Evolutionary conservation across 2,888 invertebrate genomes (phyloP), one percentile per base, ranked within the genome.

Genomic region (Polymixis lichenea): DNA sequence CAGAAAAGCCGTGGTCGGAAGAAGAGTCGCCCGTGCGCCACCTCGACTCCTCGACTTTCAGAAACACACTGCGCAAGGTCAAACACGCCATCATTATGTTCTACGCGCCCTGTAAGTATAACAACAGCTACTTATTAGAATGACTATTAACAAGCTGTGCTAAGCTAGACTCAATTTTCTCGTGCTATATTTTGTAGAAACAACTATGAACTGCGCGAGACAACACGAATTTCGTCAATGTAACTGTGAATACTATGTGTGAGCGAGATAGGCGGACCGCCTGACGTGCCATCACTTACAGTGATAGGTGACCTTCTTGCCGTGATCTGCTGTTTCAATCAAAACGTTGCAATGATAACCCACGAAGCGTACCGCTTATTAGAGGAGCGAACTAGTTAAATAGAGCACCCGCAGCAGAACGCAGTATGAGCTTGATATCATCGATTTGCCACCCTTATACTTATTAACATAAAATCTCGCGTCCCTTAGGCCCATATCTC

Each of bases 51-150:
- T 97, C 98, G 77, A 97, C 95, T 78, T 99, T 98, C 94, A 97
- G 98, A 88, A 92, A 97, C 65, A 97, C 98, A 69, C 96, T 99
- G 61, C 98, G 98, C 92, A 98, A 98, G 93, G 98, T 98, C 94
- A 98, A 98, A 89, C 98, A 99, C 94, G 98, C 98, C 3, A 91
- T 99, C 69, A 98, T 99, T 77, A 98, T 99, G 98, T 99, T 99
- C 94, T 99, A 99, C 93, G 99, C 99, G 0, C 99, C 99, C 19
- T 99, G 99, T 99, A 95, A 97, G 98, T 97, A 66, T 49, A 15
- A 15, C 5, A 6, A 32, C 15, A 49, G 28, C 15, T 22, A 38
- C 28, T 22, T 65, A 49, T 49, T 15, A 22, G 49, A 28, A 28
- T 64, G 7, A 22, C 19, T 43, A 43, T 28, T 49, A 28, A 49